A percentile compares a stretch with the other conserved stretches of the same genome.
phyloP scores from a whole-genome alignment of 2,797 vertebrate genomes.

The Takifugu ocellatus region DNA sequence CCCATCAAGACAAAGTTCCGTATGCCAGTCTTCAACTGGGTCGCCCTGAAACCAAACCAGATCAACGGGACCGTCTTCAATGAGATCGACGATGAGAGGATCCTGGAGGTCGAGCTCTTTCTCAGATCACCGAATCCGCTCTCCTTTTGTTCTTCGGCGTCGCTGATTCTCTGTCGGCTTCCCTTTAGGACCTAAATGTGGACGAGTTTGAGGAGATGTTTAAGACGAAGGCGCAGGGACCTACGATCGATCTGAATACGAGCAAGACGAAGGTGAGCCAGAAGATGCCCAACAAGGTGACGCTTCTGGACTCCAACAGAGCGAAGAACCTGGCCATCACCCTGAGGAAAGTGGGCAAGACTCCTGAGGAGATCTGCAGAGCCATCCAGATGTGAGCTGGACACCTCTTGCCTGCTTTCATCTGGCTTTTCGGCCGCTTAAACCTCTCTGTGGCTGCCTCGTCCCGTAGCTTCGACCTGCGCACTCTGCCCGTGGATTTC shows the following conservation, averaged over 20 bases:
- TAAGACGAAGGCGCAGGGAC: slow-evolving; percentile 96
- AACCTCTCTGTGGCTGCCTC: too few relatives aligned
- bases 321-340: slow-evolving; percentile 98
- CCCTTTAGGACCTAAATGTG: slow-evolving; percentile 87
- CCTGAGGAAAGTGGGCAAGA: slow-evolving; percentile 89
- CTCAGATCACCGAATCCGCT: neutral
- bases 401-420: neutral
- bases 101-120: slow-evolving; percentile 83
- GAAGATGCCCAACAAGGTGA: slow-evolving; percentile 86
- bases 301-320: slow-evolving; percentile 91
- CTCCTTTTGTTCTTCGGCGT: neutral
- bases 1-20: slow-evolving; percentile 99
- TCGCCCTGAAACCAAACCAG: slow-evolving; percentile 95
- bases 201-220: slow-evolving; percentile 97
- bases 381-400: slow-evolving; percentile 86
- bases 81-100: slow-evolving; percentile 93
- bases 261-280: slow-evolving; percentile 87
- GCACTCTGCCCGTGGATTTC: slow-evolving; percentile 92
- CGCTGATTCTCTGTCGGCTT: neutral
- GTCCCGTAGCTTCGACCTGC: slow-evolving; percentile 84
- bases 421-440: neutral
- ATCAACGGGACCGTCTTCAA: slow-evolving; percentile 98
- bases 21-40: slow-evolving; percentile 97
- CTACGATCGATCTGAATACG: slow-evolving; percentile 81
- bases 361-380: slow-evolving; percentile 91